Evolutionary conservation across 2,888 invertebrate genomes (phyloP).

Genomic region (Drosophila ustulata): DNA sequence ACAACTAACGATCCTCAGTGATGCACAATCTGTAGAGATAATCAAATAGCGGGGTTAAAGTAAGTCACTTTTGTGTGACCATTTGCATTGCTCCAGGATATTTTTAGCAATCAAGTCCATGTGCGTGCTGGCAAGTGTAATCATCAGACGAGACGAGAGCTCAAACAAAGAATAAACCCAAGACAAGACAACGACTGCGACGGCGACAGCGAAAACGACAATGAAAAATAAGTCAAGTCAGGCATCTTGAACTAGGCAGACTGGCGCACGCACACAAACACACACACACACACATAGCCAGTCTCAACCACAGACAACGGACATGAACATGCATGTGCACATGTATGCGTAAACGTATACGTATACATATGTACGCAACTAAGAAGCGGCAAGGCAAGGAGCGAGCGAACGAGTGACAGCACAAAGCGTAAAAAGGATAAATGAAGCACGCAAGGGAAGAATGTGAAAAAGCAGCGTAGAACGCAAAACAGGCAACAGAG

Average conservation of each 20-base stretch:
- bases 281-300: constrained; percentile 2
- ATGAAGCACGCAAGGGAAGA: constrained; percentile 67
- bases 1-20: constrained; percentile 33
- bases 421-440: constrained; percentile 77
- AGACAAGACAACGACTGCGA: constrained; percentile 58
- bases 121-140: constrained; percentile 76
- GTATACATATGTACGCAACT: constrained; percentile 4
- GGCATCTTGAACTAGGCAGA: constrained; percentile 59
- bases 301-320: constrained; percentile 51
- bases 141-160: constrained; percentile 47
- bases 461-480: constrained; percentile 56
- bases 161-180: constrained; percentile 68
- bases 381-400: constrained; percentile 45
- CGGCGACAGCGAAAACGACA: constrained; percentile 70
- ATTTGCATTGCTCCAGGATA: constrained; percentile 52
- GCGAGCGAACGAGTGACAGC: constrained; percentile 59
- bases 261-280: background rate
- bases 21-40: constrained; percentile 6
- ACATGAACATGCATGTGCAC: constrained; percentile 14
- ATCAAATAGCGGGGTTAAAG: constrained; percentile 27
- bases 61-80: constrained; percentile 27
- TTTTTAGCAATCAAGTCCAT: constrained; percentile 44
- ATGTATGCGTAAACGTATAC: constrained; percentile 15
- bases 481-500: constrained; percentile 53
- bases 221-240: constrained; percentile 79